Base-by-base conservation (phyloP, 2,888 invertebrate genomes). In the Amiota mariae region DNA sequence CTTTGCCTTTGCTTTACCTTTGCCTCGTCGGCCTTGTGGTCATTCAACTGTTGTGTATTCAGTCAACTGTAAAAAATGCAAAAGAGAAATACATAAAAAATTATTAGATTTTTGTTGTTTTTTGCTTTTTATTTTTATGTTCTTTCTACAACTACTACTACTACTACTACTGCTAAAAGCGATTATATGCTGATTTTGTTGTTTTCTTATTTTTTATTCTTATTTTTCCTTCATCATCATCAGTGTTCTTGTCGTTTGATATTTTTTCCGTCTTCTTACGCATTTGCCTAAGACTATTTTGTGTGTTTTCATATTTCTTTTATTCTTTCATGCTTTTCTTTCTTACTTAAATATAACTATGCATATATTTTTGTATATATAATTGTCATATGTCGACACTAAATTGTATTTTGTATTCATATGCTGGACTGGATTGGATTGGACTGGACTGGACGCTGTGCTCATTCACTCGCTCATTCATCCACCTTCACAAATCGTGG, bases 381-480 rank as follows among this genome's bases (percentile, higher is more conserved):
- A 67, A 49, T 67, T 20, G 15, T 67, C 48, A 67, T 49, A 72
- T 49, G 71, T 10, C 47, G 74, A 13, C 70, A 73, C 76, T 78
- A 82, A 84, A 85, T 84, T 81, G 84, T 36, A 82, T 85, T 85
- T 82, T 85, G 74, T 80, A 84, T 84, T 82, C 85, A 83, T 82
- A 81, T 80, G 84, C 76, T 76, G 75, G 72, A 71, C 20, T 4
- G 49, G n/a, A n/a, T n/a, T n/a, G n/a, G n/a, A n/a, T n/a, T 54
- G 24, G 24, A 54, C 54, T 10, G 51, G 36, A 13, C 51, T 11
- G n/a, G 13, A 46, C 54, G 48, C 56, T 15, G 36, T 36, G 36
- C 36, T 36, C 6, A 36, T 36, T 36, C 36, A 36, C 36, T 36
- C 36, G 56, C 3, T 51, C 70, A 18, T 24, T 3, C 24, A 24